Percentiles rank a stretch among this genome's conserved stretches.
phyloP scores from a whole-genome alignment of 2,797 vertebrate genomes.

The Gymnopithys bicolor region DNA sequence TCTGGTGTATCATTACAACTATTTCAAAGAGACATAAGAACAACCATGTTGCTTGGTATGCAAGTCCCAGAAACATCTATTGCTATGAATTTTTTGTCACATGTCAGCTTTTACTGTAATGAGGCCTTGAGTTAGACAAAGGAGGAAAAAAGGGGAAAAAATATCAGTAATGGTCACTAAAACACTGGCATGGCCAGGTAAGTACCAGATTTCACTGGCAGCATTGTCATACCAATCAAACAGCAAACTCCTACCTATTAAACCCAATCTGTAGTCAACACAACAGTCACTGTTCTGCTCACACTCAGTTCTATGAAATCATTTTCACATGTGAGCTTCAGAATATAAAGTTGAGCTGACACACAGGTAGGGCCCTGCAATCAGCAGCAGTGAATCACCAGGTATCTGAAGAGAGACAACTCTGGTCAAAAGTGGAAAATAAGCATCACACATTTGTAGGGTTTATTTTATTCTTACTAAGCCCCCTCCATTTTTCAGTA shows the following conservation, averaged over 20 bases:
- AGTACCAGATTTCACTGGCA: neutral
- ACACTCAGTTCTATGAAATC: neutral
- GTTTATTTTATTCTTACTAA: neutral
- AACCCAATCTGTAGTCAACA: neutral
- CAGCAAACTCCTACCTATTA: neutral
- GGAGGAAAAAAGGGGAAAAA: too few species aligned
- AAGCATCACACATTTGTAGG: neutral
- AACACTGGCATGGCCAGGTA: neutral
- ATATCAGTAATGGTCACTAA: neutral
- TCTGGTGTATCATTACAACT: neutral
- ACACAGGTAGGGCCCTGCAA: neutral
- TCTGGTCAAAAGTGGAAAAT: neutral
- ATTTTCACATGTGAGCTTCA: neutral
- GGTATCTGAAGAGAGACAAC: neutral
- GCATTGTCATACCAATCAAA: neutral
- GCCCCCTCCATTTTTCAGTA: neutral
- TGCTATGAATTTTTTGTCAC: neutral
- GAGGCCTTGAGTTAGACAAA: neutral
- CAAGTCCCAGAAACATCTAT: neutral
- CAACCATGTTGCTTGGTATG: neutral
- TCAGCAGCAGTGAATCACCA: neutral
- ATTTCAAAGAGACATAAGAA: slow-evolving; percentile 8
- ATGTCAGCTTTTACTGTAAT: neutral
- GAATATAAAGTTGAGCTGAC: neutral
- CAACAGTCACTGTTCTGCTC: neutral